Conservation (phyloP, 53 echinoderm and acorn worm genomes). For the Actinopyga echinites region DNA sequence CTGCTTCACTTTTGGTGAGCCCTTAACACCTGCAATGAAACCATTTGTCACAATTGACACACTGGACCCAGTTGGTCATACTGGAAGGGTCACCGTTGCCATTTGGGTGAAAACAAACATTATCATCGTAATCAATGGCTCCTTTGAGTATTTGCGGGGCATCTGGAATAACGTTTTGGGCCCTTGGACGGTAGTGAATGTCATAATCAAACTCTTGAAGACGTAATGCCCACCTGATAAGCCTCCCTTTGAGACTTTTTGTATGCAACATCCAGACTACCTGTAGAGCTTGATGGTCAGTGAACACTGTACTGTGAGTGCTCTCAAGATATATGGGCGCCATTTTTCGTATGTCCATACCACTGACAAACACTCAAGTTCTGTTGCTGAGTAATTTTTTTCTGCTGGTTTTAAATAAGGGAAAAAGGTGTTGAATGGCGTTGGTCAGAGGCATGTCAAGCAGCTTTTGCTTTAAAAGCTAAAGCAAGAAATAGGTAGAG, state of each 20-base stretch:
- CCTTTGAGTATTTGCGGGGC: not conserved
- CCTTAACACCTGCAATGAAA: slow-evolving; percentile 9
- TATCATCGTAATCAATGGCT: slow-evolving; percentile 33
- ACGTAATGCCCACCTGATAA: slow-evolving; percentile 58
- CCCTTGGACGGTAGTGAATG: slow-evolving; percentile 51
- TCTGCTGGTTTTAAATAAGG: slow-evolving; percentile 43
- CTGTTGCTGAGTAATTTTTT: slow-evolving; percentile 54
- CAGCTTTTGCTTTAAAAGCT: too few relatives aligned
- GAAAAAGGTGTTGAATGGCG: too few relatives aligned
- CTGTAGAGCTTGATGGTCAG: slow-evolving; percentile 40
- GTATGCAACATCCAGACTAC: slow-evolving; percentile 33
- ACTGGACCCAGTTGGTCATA: slow-evolving; percentile 46
- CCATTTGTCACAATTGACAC: slow-evolving; percentile 44
- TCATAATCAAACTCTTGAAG: slow-evolving; percentile 54
- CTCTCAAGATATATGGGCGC: slow-evolving; percentile 47
- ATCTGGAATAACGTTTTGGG: slow-evolving; percentile 43
- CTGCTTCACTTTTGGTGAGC: slow-evolving; percentile 4
- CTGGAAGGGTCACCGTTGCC: not conserved
- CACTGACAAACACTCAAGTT: slow-evolving; percentile 57
- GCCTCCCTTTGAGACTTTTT: slow-evolving; percentile 22
- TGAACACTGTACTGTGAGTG: slow-evolving; percentile 26
- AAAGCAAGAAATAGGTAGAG: too few relatives aligned
- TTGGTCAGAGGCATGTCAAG: too few relatives aligned
- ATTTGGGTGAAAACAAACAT: slow-evolving; percentile 32
- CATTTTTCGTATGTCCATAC: slow-evolving; percentile 62